These are phyloP conservation scores for Perca fluviatilis DNA, from an alignment of 2,113 vertebrate species.

Conservation along the genomic window DNA sequence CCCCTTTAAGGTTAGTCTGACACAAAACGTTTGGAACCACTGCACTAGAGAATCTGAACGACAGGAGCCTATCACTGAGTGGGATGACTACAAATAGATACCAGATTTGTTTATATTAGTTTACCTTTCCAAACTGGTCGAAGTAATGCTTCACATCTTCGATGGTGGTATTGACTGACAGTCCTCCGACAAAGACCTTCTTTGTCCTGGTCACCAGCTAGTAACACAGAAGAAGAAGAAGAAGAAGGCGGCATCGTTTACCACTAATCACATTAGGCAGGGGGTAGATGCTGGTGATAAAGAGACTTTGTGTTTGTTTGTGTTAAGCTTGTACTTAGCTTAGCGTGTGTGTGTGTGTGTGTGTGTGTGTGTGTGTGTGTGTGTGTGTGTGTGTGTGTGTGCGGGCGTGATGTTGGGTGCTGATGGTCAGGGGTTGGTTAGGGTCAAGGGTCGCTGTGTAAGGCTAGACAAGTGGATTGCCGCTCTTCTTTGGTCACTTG, in stretches of 20 bases:
- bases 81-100: slow-evolving; percentile 5
- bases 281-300: slow-evolving; percentile 43
- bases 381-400: slow-evolving; percentile 30
- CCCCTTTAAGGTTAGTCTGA: background rate
- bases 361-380: slow-evolving; percentile 12
- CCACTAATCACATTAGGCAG: slow-evolving; percentile 50
- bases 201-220: slow-evolving; percentile 98
- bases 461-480: slow-evolving; percentile 69
- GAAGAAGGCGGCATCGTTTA: slow-evolving; percentile 41
- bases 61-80: background rate
- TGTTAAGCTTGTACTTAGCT: slow-evolving; percentile 28
- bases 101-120: slow-evolving; percentile 37
- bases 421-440: slow-evolving; percentile 10
- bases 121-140: slow-evolving; percentile 97
- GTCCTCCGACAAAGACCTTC: slow-evolving; percentile 98
- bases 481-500: slow-evolving; percentile 52
- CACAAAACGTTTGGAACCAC: background rate
- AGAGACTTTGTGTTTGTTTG: slow-evolving; percentile 48
- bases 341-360: background rate
- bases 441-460: slow-evolving; percentile 66
- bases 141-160: slow-evolving; percentile 98
- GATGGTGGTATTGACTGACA: slow-evolving; percentile 96
- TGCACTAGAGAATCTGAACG: background rate
- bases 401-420: background rate
- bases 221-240: slow-evolving; percentile 65